Percentiles rank a stretch among this genome's conserved stretches.
Conservation (phyloP, 2,797 vertebrate species). For the Acrossocheilus fasciatus region DNA sequence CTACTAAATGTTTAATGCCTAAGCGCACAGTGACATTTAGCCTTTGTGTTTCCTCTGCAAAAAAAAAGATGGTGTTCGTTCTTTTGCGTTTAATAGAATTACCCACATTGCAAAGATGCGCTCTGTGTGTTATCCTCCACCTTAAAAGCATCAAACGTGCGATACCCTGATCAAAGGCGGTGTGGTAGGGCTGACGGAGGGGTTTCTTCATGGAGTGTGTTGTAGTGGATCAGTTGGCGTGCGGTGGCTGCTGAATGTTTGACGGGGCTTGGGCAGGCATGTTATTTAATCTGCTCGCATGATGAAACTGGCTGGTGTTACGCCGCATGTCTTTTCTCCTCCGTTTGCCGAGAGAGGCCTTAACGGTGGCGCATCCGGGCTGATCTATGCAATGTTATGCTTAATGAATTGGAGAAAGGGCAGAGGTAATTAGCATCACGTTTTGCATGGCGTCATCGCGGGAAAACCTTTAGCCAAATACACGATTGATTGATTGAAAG, state of each 20-base stretch:
- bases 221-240: slow-evolving; percentile 77
- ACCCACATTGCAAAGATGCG: neutral
- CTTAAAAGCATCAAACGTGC: slow-evolving; percentile 72
- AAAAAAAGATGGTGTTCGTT: neutral
- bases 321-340: slow-evolving; percentile 55
- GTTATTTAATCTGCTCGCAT: slow-evolving; percentile 85
- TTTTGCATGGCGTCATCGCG: slow-evolving; percentile 46
- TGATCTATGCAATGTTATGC: slow-evolving; percentile 66
- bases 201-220: slow-evolving; percentile 70
- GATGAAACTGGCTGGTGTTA: slow-evolving; percentile 82
- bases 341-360: slow-evolving; percentile 26
- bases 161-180: slow-evolving; percentile 75
- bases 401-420: slow-evolving; percentile 82
- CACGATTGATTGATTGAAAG: neutral
- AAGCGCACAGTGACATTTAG: slow-evolving; percentile 53
- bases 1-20: slow-evolving; percentile 59
- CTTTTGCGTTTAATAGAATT: slow-evolving; percentile 14
- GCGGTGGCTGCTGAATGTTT: slow-evolving; percentile 79
- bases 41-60: slow-evolving; percentile 41
- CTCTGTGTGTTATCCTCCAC: slow-evolving; percentile 64
- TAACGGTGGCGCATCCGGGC: neutral
- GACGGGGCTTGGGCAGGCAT: slow-evolving; percentile 81
- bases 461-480: slow-evolving; percentile 25
- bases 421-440: slow-evolving; percentile 78
- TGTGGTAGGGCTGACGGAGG: slow-evolving; percentile 67